phyloP scores from a whole-genome alignment of 2,113 vertebrate species.

The Ovis canadensis region DNA sequence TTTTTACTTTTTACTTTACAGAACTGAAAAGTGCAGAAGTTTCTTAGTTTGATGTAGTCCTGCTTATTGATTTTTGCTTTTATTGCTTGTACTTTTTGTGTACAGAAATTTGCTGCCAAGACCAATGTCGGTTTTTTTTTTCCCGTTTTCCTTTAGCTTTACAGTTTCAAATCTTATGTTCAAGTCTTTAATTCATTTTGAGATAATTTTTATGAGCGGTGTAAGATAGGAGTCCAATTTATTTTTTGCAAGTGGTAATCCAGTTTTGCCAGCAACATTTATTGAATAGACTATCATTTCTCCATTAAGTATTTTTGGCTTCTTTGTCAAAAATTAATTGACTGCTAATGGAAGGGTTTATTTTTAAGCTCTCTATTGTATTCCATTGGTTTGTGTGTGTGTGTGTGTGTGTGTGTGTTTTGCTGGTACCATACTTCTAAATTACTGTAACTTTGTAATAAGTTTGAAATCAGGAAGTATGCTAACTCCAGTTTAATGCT shows the following conservation, averaged over 20 bases:
- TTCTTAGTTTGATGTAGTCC: neutral
- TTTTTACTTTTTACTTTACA: neutral
- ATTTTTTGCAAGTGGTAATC: neutral
- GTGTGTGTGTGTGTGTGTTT: no score
- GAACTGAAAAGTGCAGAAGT: neutral
- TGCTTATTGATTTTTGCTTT: neutral
- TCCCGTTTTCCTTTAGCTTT: neutral
- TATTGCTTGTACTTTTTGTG: neutral
- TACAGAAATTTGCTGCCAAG: neutral
- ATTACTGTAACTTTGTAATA: neutral
- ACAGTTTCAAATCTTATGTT: neutral
- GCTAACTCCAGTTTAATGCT: neutral
- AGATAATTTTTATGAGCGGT: neutral
- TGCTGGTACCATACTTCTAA: neutral
- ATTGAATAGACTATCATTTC: neutral
- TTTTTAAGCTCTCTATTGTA: neutral
- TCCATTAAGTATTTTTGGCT: neutral
- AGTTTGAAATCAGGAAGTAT: neutral
- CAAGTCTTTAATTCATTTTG: neutral
- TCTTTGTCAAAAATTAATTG: neutral
- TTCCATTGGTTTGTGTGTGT: neutral
- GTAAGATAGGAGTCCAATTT: neutral
- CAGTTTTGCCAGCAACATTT: neutral
- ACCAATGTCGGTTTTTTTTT: neutral
- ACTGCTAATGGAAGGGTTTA: neutral